Evolutionary conservation across 2,888 invertebrate species (phyloP).

Genomic region (Steinernema hermaphroditum): DNA sequence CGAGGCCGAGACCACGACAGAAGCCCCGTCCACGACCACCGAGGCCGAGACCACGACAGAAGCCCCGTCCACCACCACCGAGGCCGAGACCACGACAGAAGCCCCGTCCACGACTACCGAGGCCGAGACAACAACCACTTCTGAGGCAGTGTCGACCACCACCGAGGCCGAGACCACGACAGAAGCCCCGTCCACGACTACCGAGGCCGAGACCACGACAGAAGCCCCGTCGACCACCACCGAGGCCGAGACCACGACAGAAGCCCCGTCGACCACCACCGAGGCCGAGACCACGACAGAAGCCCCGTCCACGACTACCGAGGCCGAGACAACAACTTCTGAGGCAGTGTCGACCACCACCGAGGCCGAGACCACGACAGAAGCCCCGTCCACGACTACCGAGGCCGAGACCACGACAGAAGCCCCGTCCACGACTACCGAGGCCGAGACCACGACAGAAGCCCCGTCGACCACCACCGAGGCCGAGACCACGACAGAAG

Average conservation of each 20-base stretch:
- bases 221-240: not conserved
- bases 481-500: not conserved
- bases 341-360: not conserved
- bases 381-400: not conserved
- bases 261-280: too few relatives aligned
- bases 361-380: not conserved
- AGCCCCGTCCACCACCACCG: not conserved
- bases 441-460: too few relatives aligned
- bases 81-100: not conserved
- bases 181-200: not conserved
- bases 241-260: not conserved
- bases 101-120: not conserved
- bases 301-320: not conserved
- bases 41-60: not conserved
- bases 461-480: too few relatives aligned
- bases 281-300: too few relatives aligned
- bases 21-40: not conserved
- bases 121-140: not conserved
- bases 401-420: not conserved
- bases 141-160: not conserved
- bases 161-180: not conserved
- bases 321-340: not conserved
- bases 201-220: not conserved
- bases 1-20: not conserved
- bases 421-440: not conserved